Evolutionary conservation across 2,797 vertebrate species (phyloP).

Genomic region (Gallinago solitaria): DNA sequence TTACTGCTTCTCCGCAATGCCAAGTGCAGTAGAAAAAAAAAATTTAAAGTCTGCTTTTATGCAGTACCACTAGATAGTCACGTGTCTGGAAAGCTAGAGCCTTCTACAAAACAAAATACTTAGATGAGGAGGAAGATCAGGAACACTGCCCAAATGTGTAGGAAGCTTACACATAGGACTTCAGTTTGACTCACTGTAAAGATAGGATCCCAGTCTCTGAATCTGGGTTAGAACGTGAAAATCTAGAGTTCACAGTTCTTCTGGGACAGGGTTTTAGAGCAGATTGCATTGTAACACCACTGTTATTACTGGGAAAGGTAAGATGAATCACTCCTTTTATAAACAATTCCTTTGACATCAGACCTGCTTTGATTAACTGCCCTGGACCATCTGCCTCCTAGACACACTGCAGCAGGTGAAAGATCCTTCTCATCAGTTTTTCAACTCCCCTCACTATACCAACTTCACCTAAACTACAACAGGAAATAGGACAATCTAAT

Average conservation of each 20-base stretch:
- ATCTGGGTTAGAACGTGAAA: background rate
- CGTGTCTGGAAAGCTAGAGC: background rate
- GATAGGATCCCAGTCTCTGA: background rate
- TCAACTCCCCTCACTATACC: background rate
- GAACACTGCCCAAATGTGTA: background rate
- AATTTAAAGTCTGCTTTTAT: background rate
- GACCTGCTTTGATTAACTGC: slow-evolving; percentile 1
- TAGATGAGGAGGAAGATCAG: background rate
- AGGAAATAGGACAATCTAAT: background rate
- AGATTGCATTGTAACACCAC: background rate
- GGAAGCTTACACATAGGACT: background rate
- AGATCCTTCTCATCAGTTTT: background rate
- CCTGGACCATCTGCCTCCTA: slow-evolving; percentile 37
- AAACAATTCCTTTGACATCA: slow-evolving; percentile 47
- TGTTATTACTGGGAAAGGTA: background rate
- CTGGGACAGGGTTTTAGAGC: background rate
- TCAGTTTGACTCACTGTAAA: background rate
- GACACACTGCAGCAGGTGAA: background rate
- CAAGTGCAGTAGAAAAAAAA: background rate
- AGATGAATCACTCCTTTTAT: slow-evolving; percentile 34
- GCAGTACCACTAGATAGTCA: background rate
- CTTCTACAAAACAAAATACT: background rate
- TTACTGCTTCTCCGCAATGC: background rate
- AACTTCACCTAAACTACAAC: background rate
- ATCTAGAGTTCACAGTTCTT: background rate